Evolutionary conservation across 2,888 invertebrate species (phyloP), one percentile per base, ranked within the genome.

Genomic region (Euphydryas editha): DNA sequence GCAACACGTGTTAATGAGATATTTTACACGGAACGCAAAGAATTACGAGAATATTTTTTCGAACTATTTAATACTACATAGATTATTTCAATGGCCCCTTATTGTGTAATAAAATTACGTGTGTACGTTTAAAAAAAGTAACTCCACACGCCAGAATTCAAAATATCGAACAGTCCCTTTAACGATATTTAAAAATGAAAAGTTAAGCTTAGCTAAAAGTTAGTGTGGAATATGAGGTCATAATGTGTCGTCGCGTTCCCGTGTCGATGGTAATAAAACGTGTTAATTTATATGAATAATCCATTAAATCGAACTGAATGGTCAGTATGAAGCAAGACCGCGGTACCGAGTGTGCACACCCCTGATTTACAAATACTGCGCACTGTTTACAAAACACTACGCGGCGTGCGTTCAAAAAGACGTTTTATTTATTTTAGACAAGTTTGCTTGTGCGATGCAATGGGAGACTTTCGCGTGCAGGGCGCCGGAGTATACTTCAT

Each of bases 391-490:
- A 72, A 70, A 74, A 75, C 65, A 74, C 30, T 47, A 59, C 57
- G 51, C 57, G 20, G 37, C 24, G 56, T 61, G 46, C 55, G 61
- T 20, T 56, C 39, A 59, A 21, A 60, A 60, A 62, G 39, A 49
- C 59, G 60, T 57, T 42, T 62, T 56, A 49, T 37, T 57, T 42
- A 44, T 3, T 55, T 44, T 18, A 2, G 30, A 44, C 47, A 62
- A 62, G 30, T 67, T 59, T 49, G 42, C 68, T 68, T 72, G 67
- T 73, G 68, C 70, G 73, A 81, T 82, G 85, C 73, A 62, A 90
- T 90, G 92, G 88, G 87, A 67, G 87, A 86, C 79, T 86, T 86
- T 71, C 79, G 86, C 75, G 78, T 83, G 76, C 79, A 74, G 54
- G 74, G 73, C 60, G 76, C 73, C 44, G 77, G 78, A 72, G 67